Base-by-base conservation (phyloP, 2,113 vertebrate genomes). In the Coreoperca whiteheadi region DNA sequence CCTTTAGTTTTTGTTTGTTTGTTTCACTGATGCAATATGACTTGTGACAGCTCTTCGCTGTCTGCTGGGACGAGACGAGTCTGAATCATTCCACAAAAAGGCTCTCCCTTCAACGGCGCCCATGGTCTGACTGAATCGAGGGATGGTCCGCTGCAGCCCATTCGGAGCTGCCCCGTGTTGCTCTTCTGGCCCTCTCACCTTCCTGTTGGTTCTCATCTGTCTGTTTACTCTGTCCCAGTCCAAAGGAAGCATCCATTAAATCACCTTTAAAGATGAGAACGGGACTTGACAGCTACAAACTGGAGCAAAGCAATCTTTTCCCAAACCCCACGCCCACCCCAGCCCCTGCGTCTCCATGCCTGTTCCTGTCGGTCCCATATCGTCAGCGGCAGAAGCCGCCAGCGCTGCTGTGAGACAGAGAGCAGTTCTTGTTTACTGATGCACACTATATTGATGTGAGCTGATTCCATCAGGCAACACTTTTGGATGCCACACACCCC, bases 381-480 rank as follows among this genome's bases (percentile, higher is more conserved):
- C 57, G 78, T 93, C 92, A 87, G 85, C 76, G 72, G 84, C 75
- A 67, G 81, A 86, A 69, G 85, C 91, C 71, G 32, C 56, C 3
- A 87, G 91, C 65, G 2, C 77, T 74, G 77, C 92, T 88, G 59
- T 56, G 69, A 88, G 87, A 81, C 86, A 84, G 56, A 59, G 72
- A 88, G 89, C 87, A 70, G 63, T 73, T 85, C 87, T 87, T 93
- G 88, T 93, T 91, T 93, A 91, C 93, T 86, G 89, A 87, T 79
- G 83, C 88, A 89, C 83, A 84, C 88, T 87, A 28, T 88, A 92
- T 87, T 93, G 92, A 94, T 91, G 92, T 77, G 90, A 94, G 88
- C 86, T 94, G 91, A 95, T 92, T 94, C 82, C 87, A 93, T 94
- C 92, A 93, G 78, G 85, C 90, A 75, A 94, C 91, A 93, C 93